These are phyloP conservation scores for Eulacestoma nigropectus DNA, from an alignment of 2,113 vertebrate species.

Conservation along the genomic window DNA sequence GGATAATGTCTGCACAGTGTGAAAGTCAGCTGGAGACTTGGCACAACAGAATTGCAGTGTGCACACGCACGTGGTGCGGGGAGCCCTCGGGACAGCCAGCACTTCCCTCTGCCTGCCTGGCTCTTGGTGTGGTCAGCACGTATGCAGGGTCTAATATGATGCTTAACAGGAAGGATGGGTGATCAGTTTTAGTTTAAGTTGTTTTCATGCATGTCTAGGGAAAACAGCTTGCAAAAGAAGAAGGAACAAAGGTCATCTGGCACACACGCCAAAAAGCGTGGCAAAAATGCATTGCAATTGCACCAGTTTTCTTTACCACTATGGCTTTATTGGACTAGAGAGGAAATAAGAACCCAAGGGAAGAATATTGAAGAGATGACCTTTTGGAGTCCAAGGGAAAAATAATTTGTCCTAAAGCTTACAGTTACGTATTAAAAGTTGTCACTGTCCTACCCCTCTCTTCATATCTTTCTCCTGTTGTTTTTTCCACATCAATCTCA, in stretches of 20 bases:
- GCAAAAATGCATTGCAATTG: background rate
- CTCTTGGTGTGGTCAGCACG: background rate
- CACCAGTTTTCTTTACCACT: background rate
- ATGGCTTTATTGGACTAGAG: background rate
- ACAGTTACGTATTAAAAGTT: background rate
- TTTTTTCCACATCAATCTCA: background rate
- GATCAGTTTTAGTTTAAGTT: background rate
- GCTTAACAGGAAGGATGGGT: background rate
- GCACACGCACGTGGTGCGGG: background rate
- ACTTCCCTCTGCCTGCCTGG: background rate
- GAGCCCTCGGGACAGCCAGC: background rate
- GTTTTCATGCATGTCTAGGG: fast-evolving
- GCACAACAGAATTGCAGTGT: background rate
- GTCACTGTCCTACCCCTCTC: background rate
- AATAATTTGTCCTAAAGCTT: background rate
- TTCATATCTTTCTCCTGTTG: background rate
- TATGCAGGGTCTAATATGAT: fast-evolving
- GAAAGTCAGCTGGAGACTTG: slow-evolving; percentile 18
- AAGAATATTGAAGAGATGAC: background rate
- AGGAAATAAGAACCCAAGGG: background rate
- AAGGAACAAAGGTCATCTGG: background rate
- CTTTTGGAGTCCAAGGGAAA: background rate
- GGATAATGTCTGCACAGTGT: slow-evolving; percentile 11
- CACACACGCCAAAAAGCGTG: background rate
- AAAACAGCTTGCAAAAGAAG: background rate